Evolutionary conservation across 2,888 invertebrate species (phyloP), one percentile per base, ranked within the genome.

Genomic region (Trissolcus japonicus): DNA sequence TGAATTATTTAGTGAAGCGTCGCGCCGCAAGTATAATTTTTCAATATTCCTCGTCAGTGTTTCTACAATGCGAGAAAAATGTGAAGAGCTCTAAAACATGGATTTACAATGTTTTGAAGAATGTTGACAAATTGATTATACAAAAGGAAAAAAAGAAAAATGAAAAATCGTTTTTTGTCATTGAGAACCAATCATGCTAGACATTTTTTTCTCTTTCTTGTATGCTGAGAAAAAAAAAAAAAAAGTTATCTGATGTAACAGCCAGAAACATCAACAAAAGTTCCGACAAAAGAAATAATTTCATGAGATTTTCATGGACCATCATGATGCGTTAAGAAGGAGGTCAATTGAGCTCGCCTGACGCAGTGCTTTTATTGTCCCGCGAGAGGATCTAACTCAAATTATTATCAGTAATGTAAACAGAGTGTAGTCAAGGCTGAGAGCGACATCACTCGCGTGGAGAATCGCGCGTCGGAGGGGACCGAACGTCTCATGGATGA

Each of bases 1-100:
- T 67, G 71, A 76, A 76, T 71, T 76, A 76, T 71, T 76, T 69
- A 76, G 48, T 57, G 57, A 56, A 46, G 80, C 81, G 81, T 85
- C 83, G 61, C 48, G 61, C 69, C 46, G 25, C 60, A 65, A 25
- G 51, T 46, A 63, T 21, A 56, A 35, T 46, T 51, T 51, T 51
- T 16, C 46, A 16, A n/a, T 16, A 14, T 46, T 46, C 16, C 16
- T 46, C 46, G 16, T 6, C 35, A 9, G 29, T 29, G 29, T 29
- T 35, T 9, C 11, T 6, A 25, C 25, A 25, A 25, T 25, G 25
- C 35, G 35, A 35, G 35, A 35, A 11, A 35, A 35, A 35, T 35
- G 35, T 35, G 1, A 9, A 35, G 0, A 35, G 35, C 9, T 35
- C 2, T 35, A 35, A 35, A 35, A 35, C 11, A 35, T 11, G 9